Evolutionary conservation across 2,888 invertebrate species (phyloP), one percentile per base, ranked within the genome.

Genomic region (Chrysolina haemoptera): DNA sequence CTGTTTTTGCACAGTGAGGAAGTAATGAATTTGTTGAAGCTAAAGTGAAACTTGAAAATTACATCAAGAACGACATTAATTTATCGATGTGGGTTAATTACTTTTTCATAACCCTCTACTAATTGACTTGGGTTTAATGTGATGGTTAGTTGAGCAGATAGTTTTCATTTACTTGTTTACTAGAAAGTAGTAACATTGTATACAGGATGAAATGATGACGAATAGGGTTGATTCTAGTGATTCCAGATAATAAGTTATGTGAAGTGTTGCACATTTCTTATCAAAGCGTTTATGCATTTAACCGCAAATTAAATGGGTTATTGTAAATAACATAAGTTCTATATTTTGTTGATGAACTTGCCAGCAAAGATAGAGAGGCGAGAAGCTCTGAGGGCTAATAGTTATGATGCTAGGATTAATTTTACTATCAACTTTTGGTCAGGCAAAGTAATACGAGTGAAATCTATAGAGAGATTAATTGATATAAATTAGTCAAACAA

Each of bases 1-100:
- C 20, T 9, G 53, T 53, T 53, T 10, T 11, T 18, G 53, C 16
- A 53, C 53, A 53, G 9, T 2, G 11, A 48, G 48, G 48, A 53
- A 53, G 11, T 53, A 53, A 53, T 53, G 10, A 53, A 53, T 53
- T 53, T 53, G 53, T 53, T 53, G 53, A 53, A 53, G 53, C 20
- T 53, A 53, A 27, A 27, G 27, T 27, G 27, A 27, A 27, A 27
- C 27, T 27, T 1, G 5, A 27, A 27, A 27, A 5, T 27, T 27
- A 27, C 27, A 27, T 27, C 16, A 53, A 53, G 53, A 16, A 53
- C 18, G 20, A 48, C 48, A 48, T 16, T 16, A n/a, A 53, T 18
- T 53, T 53, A 11, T 16, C 8, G 53, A 53, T 53, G 20, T 53
- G 53, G 53, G 53, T 53, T 53, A 20, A 53, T 53, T 53, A 53